Evolutionary conservation across 2,797 vertebrate species (phyloP), one percentile per base, ranked within the genome.

Genomic region (Cynodonichthys magdalenae): DNA sequence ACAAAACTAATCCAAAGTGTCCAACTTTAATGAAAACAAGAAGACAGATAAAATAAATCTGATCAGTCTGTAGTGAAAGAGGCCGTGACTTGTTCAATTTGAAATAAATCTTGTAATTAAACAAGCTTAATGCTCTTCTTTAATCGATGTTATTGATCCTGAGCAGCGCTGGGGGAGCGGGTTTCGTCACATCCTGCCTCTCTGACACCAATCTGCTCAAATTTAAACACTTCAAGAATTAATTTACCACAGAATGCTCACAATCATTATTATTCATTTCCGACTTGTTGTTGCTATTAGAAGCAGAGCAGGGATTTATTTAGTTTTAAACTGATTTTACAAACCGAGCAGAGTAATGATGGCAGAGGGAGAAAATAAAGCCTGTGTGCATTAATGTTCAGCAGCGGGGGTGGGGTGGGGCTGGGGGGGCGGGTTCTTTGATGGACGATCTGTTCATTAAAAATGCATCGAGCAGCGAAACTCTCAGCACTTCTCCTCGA

Each of bases 401-500:
- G 45, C 50, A 6, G 36, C 59, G 45, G 42, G 3, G 18, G 31
- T 18, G 6, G 28, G 28, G 48, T 6, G 1, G 9, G 1, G 11
- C 19, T 17, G 41, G 20, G 34, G 36, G 46, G 15, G n/a, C n/a
- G 44, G 44, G 53, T 2, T 50, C 44, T 34, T 12, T 6, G 51
- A 18, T 44, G 42, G 28, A 15, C 15, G 14, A 39, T 46, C 12
- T 53, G 27, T 34, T 34, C 48, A 84, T 89, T 69, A 89, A 81
- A 85, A 80, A 89, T 87, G 63, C 56, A 83, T 61, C 1, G 17
- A 24, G 41, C 20, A 64, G 58, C 65, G 68, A 42, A 51, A 67
- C 78, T 64, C 73, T 72, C 70, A 73, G 72, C 80, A 75, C 81
- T 89, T 85, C 81, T 84, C 73, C 61, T 24, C 67, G 67, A 85